A percentile compares a stretch with the other conserved stretches of the same genome.
Conservation (phyloP, 1,140 invertebrate species). For the Zaprionus tsacasi region DNA sequence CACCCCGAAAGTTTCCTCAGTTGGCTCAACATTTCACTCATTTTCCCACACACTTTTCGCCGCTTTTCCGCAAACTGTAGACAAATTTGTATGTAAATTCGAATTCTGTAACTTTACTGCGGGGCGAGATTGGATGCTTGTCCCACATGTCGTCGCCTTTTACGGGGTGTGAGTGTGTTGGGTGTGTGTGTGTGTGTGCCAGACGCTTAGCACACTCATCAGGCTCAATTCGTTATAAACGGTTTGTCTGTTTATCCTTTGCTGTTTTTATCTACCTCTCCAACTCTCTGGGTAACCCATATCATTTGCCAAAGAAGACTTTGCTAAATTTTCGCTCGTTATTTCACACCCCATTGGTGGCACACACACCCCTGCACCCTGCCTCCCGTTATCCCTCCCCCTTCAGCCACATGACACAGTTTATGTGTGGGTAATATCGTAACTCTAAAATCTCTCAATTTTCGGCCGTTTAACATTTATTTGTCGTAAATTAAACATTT, state of each 20-base stretch:
- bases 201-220: constrained; percentile 74
- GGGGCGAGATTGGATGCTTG: constrained; percentile 62
- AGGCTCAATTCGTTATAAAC: constrained; percentile 78
- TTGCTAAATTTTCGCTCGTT: constrained; percentile 71
- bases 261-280: constrained; percentile 29
- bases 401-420: constrained; percentile 51
- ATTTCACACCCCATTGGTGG: constrained; percentile 77
- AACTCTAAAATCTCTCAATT: constrained; percentile 79
- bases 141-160: constrained; percentile 70
- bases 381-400: constrained; percentile 2
- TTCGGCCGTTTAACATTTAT: constrained; percentile 76
- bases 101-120: constrained; percentile 34
- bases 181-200: constrained; percentile 20
- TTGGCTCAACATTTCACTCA: constrained; percentile 23
- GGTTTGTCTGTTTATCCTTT: constrained; percentile 63
- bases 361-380: neutral
- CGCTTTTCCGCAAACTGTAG: constrained; percentile 45
- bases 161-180: neutral
- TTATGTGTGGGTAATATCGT: constrained; percentile 67
- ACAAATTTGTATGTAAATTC: constrained; percentile 82
- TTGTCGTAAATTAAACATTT: constrained; percentile 79
- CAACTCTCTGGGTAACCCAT: constrained; percentile 47
- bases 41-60: constrained; percentile 48
- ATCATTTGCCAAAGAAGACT: constrained; percentile 69
- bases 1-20: neutral